Evolutionary conservation across 2,113 vertebrate species (phyloP).

Genomic region (Fregetta grallaria): DNA sequence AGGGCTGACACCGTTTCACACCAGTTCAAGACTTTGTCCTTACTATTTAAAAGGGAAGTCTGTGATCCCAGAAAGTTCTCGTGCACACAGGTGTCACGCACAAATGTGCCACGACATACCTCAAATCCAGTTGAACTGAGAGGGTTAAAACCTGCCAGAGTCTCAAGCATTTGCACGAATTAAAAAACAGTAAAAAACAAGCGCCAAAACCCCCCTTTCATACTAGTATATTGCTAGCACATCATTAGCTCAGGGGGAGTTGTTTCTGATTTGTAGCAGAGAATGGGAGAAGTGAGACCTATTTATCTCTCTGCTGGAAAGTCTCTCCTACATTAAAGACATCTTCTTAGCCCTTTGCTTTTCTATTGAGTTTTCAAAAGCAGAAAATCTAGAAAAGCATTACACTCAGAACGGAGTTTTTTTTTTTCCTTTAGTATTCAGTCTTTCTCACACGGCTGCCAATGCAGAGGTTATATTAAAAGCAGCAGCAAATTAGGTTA

Average conservation of each 20-base stretch:
- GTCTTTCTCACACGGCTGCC: not conserved
- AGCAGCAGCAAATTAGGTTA: not conserved
- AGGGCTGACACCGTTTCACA: fast-evolving
- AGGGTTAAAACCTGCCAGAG: not conserved
- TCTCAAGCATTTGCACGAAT: not conserved
- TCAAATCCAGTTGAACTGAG: not conserved
- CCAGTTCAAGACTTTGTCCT: not conserved
- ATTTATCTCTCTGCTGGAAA: slow-evolving; percentile 8
- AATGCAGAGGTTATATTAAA: not conserved
- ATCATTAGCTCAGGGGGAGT: not conserved
- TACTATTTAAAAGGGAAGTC: not conserved
- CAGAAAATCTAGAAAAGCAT: not conserved
- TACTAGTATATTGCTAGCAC: not conserved
- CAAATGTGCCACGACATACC: fast-evolving
- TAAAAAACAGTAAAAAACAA: not conserved
- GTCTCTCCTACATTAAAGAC: not conserved
- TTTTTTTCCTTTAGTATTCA: not conserved
- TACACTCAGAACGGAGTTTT: not conserved
- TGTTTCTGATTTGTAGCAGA: not conserved
- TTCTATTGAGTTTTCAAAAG: slow-evolving; percentile 19
- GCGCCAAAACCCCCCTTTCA: not conserved
- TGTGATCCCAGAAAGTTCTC: not conserved
- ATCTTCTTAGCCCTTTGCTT: slow-evolving; percentile 1
- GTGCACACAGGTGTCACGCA: fast-evolving
- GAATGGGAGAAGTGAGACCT: not conserved